phyloP scores from a whole-genome alignment of 1,140 invertebrate genomes.

The Lasioglossum albipes region DNA sequence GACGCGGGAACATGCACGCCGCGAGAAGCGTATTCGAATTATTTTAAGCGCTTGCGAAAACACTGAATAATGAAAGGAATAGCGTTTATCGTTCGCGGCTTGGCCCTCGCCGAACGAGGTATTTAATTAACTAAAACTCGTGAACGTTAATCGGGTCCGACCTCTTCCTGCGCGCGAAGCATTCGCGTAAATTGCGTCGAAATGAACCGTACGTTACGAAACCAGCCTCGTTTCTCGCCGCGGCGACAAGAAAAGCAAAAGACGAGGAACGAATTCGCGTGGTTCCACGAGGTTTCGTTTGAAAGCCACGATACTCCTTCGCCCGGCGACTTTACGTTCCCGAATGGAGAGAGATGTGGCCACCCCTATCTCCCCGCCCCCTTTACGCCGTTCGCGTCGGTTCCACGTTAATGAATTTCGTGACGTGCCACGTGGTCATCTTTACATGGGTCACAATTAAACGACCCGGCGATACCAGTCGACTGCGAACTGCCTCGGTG shows the following conservation, averaged over 20 bases:
- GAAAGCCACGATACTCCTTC: conserved; percentile 42
- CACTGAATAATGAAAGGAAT: conserved; percentile 22
- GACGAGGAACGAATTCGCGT: conserved; percentile 11
- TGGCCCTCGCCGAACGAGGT: conserved; percentile 8
- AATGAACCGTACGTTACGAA: conserved; percentile 45
- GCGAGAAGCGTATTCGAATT: background rate
- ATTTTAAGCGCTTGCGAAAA: background rate
- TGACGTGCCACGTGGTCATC: conserved; percentile 17
- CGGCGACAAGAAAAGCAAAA: no score
- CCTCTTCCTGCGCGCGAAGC: conserved; percentile 11
- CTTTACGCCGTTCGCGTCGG: background rate
- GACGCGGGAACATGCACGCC: background rate
- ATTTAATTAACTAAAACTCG: conserved; percentile 45
- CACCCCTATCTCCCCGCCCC: background rate
- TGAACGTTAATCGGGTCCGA: conserved; percentile 9
- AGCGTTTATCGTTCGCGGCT: conserved; percentile 16
- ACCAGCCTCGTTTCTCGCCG: conserved; percentile 43
- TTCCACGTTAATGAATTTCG: conserved; percentile 23
- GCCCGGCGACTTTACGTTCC: conserved; percentile 30
- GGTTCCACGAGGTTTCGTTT: conserved; percentile 35
- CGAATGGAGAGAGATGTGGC: conserved; percentile 4
- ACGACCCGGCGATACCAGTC: background rate
- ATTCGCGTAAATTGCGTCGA: conserved; percentile 44
- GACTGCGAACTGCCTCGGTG: no score
- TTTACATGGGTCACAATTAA: background rate